Evolutionary conservation across 2,113 vertebrate species (phyloP), one percentile per base, ranked within the genome.

Genomic region (Symphodus melops): DNA sequence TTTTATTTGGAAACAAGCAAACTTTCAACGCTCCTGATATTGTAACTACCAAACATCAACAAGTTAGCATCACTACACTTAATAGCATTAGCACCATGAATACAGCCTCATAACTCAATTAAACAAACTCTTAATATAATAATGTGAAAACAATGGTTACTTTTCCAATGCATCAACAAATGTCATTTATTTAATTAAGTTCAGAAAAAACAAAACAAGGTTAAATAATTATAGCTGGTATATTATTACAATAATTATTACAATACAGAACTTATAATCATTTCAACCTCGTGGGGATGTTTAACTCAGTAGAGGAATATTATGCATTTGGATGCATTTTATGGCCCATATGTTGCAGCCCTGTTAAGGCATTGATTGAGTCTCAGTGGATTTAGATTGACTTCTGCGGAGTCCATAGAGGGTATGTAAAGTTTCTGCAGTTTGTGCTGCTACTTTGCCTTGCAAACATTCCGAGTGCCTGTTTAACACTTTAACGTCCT

Each of bases 401-500:
- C 72, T 65, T 70, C 72, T 68, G 83, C 71, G 72, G 76, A 77
- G 55, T 67, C 61, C 61, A 39, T 59, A 21, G 65, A 20, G 39
- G 68, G 59, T 19, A 48, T 58, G 46, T 56, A 69, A 75, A 64
- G 78, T 83, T 79, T 74, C 25, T 59, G 57, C 19, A 49, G 42
- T 75, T 21, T 42, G 53, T 62, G 8, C 58, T 67, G 58, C 75
- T 84, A 5, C 73, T 90, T 89, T 91, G 87, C 77, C 72, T 89
- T 68, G 83, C 84, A 92, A 91, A 90, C 79, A 68, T 76, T 72
- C 61, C 9, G 4, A 28, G 42, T 39, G 46, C 54, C 58, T 75
- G 84, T 81, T 84, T 82, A 77, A 73, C 53, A 17, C 62, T 71
- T n/a, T n/a, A n/a, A n/a, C n/a, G 66, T 2, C 11, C 1, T 77